phyloP scores from a whole-genome alignment of 2,113 vertebrate genomes.

The Trogon melanurus region DNA sequence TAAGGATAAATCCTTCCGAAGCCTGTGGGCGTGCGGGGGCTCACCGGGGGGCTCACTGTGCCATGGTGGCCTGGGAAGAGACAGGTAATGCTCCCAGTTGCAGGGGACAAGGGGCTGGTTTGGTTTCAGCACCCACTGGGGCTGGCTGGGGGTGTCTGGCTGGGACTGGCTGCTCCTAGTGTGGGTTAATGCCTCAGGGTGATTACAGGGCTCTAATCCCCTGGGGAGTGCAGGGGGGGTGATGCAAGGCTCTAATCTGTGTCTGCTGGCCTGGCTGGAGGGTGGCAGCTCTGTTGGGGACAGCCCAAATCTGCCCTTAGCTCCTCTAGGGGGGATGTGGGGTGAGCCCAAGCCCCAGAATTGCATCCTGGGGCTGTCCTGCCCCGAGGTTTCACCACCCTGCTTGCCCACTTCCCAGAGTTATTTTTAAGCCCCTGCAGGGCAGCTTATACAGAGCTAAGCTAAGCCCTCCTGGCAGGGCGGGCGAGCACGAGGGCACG shows the following conservation, averaged over 20 bases:
- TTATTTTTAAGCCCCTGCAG: background rate
- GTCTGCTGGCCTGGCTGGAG: background rate
- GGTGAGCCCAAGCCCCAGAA: too few relatives aligned
- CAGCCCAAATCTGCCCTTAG: background rate
- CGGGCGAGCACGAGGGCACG: accelerated
- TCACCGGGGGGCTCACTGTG: accelerated
- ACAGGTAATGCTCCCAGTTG: too few relatives aligned
- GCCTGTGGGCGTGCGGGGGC: accelerated
- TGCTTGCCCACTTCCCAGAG: background rate
- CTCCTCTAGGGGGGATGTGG: accelerated
- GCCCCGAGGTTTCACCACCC: background rate
- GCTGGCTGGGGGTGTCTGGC: background rate
- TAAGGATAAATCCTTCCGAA: background rate
- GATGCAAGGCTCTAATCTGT: background rate
- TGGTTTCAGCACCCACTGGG: background rate
- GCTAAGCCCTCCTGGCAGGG: background rate
- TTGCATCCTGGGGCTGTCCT: background rate
- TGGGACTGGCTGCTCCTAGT: background rate
- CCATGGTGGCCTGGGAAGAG: accelerated
- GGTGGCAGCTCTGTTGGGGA: background rate
- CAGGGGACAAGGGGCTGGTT: background rate
- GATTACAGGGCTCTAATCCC: slow-evolving; percentile 50
- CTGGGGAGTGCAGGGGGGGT: accelerated
- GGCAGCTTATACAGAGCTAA: background rate
- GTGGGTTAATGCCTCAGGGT: background rate